Conservation (phyloP, 2,888 invertebrate species). For the Camponotus fellah region DNA sequence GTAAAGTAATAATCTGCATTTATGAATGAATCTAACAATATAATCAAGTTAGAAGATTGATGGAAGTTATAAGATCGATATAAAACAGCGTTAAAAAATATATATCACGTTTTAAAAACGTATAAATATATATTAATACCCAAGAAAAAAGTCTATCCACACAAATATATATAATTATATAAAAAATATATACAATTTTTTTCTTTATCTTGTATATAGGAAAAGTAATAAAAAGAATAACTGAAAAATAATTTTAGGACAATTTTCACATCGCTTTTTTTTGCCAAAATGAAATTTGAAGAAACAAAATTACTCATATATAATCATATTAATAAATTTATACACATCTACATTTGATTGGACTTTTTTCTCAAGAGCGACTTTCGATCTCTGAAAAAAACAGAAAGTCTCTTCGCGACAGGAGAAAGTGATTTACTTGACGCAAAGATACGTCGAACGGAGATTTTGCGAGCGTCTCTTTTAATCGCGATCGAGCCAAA, state of each 20-base stretch:
- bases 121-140: neutral
- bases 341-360: neutral
- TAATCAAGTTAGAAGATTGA: neutral
- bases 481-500: constrained; percentile 5
- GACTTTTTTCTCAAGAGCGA: neutral
- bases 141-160: neutral
- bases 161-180: neutral
- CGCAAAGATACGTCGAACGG: neutral
- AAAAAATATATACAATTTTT: neutral
- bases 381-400: neutral
- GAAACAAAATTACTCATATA: neutral
- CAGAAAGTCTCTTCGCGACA: neutral
- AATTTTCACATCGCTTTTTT: neutral
- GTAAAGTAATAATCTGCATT: neutral
- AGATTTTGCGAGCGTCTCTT: neutral
- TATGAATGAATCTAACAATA: neutral
- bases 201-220: neutral
- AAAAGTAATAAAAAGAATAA: neutral
- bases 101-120: neutral
- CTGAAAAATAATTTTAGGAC: no score
- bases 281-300: neutral
- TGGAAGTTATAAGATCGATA: neutral
- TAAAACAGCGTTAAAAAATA: neutral
- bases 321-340: neutral
- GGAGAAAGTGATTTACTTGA: neutral